Conservation (phyloP, 2,888 invertebrate genomes). For the Selenia dentaria region DNA sequence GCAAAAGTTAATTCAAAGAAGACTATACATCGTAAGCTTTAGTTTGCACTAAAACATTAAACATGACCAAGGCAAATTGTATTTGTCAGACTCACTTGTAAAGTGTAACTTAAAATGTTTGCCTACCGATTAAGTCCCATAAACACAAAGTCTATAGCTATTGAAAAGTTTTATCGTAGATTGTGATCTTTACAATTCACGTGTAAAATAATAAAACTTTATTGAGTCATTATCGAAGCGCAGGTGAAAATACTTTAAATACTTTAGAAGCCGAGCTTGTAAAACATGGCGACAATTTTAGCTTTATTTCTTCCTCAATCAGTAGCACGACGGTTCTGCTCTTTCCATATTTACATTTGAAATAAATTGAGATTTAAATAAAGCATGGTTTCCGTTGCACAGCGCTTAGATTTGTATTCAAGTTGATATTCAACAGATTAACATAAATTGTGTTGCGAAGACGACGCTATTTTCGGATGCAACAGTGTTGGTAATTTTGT, state of each 20-base stretch:
- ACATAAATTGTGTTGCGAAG: constrained; percentile 27
- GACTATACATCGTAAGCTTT: constrained; percentile 10
- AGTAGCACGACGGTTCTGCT: constrained; percentile 15
- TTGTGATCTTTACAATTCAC: constrained; percentile 11
- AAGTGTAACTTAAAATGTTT: constrained; percentile 7
- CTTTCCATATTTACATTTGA: constrained; percentile 26
- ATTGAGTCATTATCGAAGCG: constrained; percentile 29
- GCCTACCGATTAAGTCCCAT: constrained; percentile 14
- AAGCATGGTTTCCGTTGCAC: constrained; percentile 31
- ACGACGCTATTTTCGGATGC: constrained; percentile 20
- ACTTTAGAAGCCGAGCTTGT: constrained; percentile 24
- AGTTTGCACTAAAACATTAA: constrained; percentile 3
- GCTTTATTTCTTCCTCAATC: constrained; percentile 36
- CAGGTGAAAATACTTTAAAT: constrained; percentile 28
- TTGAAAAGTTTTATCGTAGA: constrained; percentile 19
- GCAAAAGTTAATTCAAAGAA: constrained; percentile 21
- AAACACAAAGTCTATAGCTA: constrained; percentile 18
- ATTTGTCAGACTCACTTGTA: too few relatives aligned
- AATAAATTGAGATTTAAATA: constrained; percentile 37
- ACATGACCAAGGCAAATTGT: too few relatives aligned
- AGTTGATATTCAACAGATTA: constrained; percentile 26
- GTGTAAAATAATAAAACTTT: constrained; percentile 26
- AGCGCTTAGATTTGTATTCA: constrained; percentile 22
- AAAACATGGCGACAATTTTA: constrained; percentile 19
- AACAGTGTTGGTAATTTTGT: constrained; percentile 19